Base-by-base conservation (phyloP, 2,888 invertebrate species). In the Tyria jacobaeae region DNA sequence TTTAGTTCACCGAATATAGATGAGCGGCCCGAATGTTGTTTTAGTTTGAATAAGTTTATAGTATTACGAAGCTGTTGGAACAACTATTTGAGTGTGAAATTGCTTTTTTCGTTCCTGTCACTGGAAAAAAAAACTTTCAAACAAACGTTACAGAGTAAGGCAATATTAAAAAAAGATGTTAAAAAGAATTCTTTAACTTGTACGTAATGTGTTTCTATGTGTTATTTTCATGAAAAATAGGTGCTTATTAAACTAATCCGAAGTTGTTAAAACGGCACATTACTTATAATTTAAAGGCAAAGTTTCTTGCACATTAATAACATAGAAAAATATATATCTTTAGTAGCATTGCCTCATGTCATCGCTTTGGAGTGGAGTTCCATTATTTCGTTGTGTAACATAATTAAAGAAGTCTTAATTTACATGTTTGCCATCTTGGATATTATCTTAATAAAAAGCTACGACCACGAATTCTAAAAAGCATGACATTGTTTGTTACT, bases 1-100 rank as follows among this genome's bases (percentile, higher is more conserved):
- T 68, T 71, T 72, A 68, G 54, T 77, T 82, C 62, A 66, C 69
- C 64, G 84, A 86, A 87, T 85, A 84, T 76, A 80, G 76, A 87
- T 87, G 84, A 83, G 82, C 66, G 60, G 73, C 79, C 78, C 44
- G 65, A 82, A 54, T 50, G 76, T 78, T 79, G 67, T 69, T 65
- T 69, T 82, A 79, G 79, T 85, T 84, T 82, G 70, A 70, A 77
- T 66, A 81, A 82, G 76, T 79, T 83, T 79, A 73, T 75, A 25
- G 41, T 54, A 35, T 62, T 55, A 57, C 64, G 53, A 68, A 71
- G 62, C 51, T 66, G 59, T 63, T 66, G 49, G 41, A 66, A 68
- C 74, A 79, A 76, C 74, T 76, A 74, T 79, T 76, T 71, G 66
- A 54, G 62, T 55, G 52, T 66, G 68, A 72, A 78, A 82, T 81